Conservation (phyloP, 23 tunicate genomes). For the Ciona savignyi region DNA sequence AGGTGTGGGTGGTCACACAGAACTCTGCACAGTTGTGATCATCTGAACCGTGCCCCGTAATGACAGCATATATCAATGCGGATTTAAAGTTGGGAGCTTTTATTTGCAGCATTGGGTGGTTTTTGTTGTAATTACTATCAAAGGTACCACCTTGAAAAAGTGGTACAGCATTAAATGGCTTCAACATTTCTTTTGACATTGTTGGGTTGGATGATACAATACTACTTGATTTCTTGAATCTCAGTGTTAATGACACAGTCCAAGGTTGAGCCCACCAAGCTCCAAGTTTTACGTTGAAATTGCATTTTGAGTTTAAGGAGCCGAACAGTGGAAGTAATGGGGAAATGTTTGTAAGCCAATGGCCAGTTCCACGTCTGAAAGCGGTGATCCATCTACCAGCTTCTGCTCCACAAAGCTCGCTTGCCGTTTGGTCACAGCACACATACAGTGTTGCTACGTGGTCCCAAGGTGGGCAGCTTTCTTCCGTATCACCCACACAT, state of each 20-base stretch:
- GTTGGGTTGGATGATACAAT: background rate
- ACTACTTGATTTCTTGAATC: slow-evolving; percentile 11
- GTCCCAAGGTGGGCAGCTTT: slow-evolving; percentile 64
- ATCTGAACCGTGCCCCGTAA: slow-evolving; percentile 60
- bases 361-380: slow-evolving; percentile 43
- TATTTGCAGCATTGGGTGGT: slow-evolving; percentile 13
- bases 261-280: slow-evolving; percentile 71
- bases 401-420: slow-evolving; percentile 12
- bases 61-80: slow-evolving; percentile 29
- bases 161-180: slow-evolving; percentile 12
- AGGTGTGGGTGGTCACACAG: slow-evolving; percentile 43
- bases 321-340: slow-evolving; percentile 29
- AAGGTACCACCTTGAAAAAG: slow-evolving; percentile 47
- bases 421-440: slow-evolving; percentile 23
- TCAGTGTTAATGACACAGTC: slow-evolving; percentile 17
- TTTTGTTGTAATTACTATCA: slow-evolving; percentile 38
- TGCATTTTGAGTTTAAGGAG: slow-evolving; percentile 9
- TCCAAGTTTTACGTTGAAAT: slow-evolving; percentile 10
- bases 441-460: slow-evolving; percentile 34
- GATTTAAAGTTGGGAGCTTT: slow-evolving; percentile 1
- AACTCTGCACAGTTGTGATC: slow-evolving; percentile 47
- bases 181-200: background rate
- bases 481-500: slow-evolving; percentile 45
- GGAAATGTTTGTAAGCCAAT: slow-evolving; percentile 56
- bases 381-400: slow-evolving; percentile 54